Conservation (phyloP, 1,140 invertebrate genomes). For the Penaeus indicus region DNA sequence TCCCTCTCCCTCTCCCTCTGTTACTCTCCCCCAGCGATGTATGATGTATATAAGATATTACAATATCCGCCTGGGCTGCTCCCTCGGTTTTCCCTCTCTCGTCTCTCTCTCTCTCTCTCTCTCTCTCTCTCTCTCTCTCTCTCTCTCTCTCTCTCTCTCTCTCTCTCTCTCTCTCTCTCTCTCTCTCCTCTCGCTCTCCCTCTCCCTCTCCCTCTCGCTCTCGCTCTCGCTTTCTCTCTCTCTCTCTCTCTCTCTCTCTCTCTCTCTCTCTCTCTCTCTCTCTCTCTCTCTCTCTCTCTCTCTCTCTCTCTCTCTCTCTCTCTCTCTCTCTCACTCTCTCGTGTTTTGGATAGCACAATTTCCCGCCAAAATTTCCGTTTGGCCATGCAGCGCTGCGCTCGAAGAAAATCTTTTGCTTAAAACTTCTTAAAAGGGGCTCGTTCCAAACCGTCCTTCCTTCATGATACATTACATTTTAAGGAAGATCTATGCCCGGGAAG, state of each 20-base stretch:
- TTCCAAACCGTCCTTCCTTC: constrained; percentile 21
- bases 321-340: not conserved
- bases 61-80: no score
- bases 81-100: not conserved
- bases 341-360: constrained; percentile 8
- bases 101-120: not conserved
- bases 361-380: constrained; percentile 27
- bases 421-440: constrained; percentile 30
- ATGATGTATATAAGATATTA: no score
- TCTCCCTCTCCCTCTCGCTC: not conserved
- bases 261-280: not conserved
- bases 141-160: constrained; percentile 30
- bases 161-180: no score
- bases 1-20: no score
- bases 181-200: not conserved
- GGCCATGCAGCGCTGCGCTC: constrained; percentile 9
- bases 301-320: constrained; percentile 15
- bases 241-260: not conserved
- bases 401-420: constrained; percentile 34
- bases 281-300: constrained; percentile 29
- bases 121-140: constrained; percentile 21
- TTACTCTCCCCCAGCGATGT: no score
- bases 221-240: no score
- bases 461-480: constrained; percentile 45
- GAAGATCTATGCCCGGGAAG: constrained; percentile 35